Base-by-base conservation (phyloP, 2,888 invertebrate species). In the Pterostichus madidus region DNA sequence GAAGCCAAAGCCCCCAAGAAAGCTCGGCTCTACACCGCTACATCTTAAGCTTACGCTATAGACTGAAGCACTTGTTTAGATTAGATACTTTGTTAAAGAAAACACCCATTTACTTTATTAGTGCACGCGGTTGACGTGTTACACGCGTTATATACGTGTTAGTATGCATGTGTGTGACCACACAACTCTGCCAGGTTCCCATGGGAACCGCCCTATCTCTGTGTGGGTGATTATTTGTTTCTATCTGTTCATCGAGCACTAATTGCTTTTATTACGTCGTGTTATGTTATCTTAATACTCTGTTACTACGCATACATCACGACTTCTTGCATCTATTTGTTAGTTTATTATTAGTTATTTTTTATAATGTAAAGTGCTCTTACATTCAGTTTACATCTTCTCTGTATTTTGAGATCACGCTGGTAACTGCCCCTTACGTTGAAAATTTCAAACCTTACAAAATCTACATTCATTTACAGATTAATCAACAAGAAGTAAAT, bases 101-200 rank as follows among this genome's bases (percentile, higher is more conserved):
- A 80, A 80, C 73, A 80, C 6, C 39, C 71, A 80, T 73, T 80
- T 68, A 80, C 53, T 80, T 80, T 53, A 80, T 80, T 80, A 73
- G 49, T 31, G 24, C 11, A n/a, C 17, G n/a, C 44, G 44, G 80
- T 73, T 80, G 80, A 80, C 73, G 80, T 80, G 53, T 46, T 68
- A 44, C 78, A 80, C 80, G 56, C 80, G 80, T 53, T 32, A 6
- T 71, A 53, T 80, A 13, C 17, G 39, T 71, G 35, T 39, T 7
- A 35, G 32, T 64, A 15, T 39, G 7, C 17, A 11, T 39, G 44
- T 64, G 64, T 71, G 68, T 39, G 68, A 71, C 68, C 68, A 71
- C 68, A 71, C 68, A 71, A 17, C 68, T 15, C 17, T 11, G 5
- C 8, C 44, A 71, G 68, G 52, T 80, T 80, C 80, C 73, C 80